Conservation (phyloP, 2,888 invertebrate species). For the Dryocosmus kuriphilus region DNA sequence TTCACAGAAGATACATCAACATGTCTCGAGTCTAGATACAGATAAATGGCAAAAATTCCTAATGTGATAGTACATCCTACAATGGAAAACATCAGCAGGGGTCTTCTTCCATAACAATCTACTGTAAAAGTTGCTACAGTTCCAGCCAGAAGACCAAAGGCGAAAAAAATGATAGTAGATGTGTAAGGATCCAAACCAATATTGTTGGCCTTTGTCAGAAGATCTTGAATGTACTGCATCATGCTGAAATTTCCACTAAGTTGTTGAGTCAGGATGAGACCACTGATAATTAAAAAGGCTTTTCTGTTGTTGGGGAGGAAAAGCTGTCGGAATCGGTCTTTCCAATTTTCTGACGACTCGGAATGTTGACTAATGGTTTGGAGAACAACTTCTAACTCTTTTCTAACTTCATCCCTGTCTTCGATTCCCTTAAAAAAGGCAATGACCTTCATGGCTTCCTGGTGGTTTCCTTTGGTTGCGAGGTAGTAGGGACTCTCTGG, state of each 20-base stretch:
- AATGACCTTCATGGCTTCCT: slow-evolving; percentile 66
- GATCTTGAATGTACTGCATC: slow-evolving; percentile 71
- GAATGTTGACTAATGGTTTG: slow-evolving; percentile 60
- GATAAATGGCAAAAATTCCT: slow-evolving; percentile 65
- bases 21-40: slow-evolving; percentile 58
- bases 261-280: slow-evolving; percentile 73
- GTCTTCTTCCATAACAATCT: slow-evolving; percentile 78
- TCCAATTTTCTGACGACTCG: slow-evolving; percentile 56
- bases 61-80: slow-evolving; percentile 71
- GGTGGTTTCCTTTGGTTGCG: slow-evolving; percentile 63
- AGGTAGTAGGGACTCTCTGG: slow-evolving; percentile 74
- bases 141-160: slow-evolving; percentile 76
- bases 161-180: slow-evolving; percentile 78
- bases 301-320: slow-evolving; percentile 63
- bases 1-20: slow-evolving; percentile 65
- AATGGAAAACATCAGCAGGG: slow-evolving; percentile 78
- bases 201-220: slow-evolving; percentile 63
- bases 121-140: slow-evolving; percentile 72
- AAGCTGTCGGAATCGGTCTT: slow-evolving; percentile 57
- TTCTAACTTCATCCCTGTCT: slow-evolving; percentile 52
- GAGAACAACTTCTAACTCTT: slow-evolving; percentile 61
- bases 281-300: slow-evolving; percentile 70
- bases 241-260: slow-evolving; percentile 74
- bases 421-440: slow-evolving; percentile 68
- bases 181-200: slow-evolving; percentile 68